Evolutionary conservation across 2,888 invertebrate species (phyloP).

Genomic region (Eupithecia abbreviata): DNA sequence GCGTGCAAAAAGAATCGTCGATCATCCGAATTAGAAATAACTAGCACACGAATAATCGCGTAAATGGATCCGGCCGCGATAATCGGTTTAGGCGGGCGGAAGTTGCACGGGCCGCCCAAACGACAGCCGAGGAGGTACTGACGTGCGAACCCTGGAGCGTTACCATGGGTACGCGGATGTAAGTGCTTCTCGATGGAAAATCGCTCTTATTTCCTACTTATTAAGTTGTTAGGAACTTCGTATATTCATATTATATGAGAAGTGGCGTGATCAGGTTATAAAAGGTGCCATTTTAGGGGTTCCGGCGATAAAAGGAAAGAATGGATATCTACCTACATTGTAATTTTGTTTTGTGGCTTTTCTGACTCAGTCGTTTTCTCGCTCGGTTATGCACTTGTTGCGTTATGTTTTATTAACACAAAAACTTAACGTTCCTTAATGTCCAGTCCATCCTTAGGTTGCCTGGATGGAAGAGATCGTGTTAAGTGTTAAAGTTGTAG

Average conservation of each 20-base stretch:
- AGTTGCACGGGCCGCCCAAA: slow-evolving; percentile 60
- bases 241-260: not conserved
- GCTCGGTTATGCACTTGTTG: not conserved
- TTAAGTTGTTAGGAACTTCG: slow-evolving; percentile 9
- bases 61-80: slow-evolving; percentile 1
- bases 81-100: slow-evolving; percentile 46
- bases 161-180: slow-evolving; percentile 43
- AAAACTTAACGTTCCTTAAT: too few species aligned
- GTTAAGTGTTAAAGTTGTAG: too few species aligned
- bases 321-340: not conserved
- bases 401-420: not conserved
- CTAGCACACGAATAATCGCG: not conserved
- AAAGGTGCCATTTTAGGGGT: not conserved
- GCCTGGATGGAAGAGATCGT: too few species aligned
- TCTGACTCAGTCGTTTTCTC: not conserved
- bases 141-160: slow-evolving; percentile 32
- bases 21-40: not conserved
- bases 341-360: not conserved
- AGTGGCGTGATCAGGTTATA: not conserved
- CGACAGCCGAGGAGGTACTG: slow-evolving; percentile 60
- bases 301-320: not conserved
- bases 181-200: slow-evolving; percentile 39
- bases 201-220: slow-evolving; percentile 25
- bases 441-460: too few species aligned
- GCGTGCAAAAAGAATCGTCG: not conserved